A percentile compares a stretch with the other conserved stretches of the same genome.
Conservation (phyloP, 1,140 invertebrate species). For the Nomia melanderi region DNA sequence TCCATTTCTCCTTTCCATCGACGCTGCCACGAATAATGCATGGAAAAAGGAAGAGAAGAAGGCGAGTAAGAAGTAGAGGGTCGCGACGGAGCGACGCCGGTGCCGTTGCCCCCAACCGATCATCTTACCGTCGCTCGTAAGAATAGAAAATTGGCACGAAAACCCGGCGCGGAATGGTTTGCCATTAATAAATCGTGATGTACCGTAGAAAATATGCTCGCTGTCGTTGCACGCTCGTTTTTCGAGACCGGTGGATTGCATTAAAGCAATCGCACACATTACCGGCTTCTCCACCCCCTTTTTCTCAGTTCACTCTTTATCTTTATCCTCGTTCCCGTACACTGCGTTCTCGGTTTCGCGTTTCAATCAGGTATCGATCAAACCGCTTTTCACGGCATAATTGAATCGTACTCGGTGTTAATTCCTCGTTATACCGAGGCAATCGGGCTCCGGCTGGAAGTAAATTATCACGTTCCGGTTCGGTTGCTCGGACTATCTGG, state of each 20-base stretch:
- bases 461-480: conserved; percentile 27
- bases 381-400: conserved; percentile 24
- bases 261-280: conserved; percentile 67
- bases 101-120: conserved; percentile 42
- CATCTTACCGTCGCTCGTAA: conserved; percentile 48
- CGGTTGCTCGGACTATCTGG: not conserved
- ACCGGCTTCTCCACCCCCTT: conserved; percentile 12
- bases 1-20: not conserved
- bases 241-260: conserved; percentile 38
- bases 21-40: not conserved
- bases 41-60: conserved; percentile 23
- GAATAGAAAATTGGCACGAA: conserved; percentile 73
- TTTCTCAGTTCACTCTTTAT: not conserved
- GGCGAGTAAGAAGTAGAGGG: too few relatives aligned
- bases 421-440: conserved; percentile 30
- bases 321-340: not conserved
- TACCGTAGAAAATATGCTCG: conserved; percentile 71
- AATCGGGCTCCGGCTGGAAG: not conserved
- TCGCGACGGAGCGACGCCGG: conserved; percentile 38
- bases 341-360: conserved; percentile 3
- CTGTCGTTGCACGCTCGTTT: conserved; percentile 33
- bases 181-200: conserved; percentile 75
- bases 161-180: conserved; percentile 71
- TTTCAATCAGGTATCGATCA: conserved; percentile 17
- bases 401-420: conserved; percentile 29